These are phyloP conservation scores for Heterodera schachtii DNA, from an alignment of 1,140 invertebrate genomes.

Conservation along the genomic window DNA sequence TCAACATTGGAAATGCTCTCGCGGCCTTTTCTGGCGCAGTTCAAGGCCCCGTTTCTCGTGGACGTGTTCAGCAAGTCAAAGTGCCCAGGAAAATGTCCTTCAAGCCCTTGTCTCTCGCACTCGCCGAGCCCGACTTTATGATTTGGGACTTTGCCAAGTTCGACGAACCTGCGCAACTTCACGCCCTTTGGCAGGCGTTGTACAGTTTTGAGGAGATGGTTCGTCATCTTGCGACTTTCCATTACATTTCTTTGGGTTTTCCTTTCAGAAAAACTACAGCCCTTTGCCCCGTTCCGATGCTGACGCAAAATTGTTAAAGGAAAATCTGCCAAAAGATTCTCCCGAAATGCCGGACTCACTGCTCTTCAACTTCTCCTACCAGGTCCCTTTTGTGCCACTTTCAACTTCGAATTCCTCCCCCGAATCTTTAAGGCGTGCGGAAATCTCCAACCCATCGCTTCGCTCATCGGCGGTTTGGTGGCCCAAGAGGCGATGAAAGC, in stretches of 20 bases:
- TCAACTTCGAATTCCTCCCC: not conserved
- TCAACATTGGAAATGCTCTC: conserved; percentile 66
- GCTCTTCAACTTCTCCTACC: conserved; percentile 48
- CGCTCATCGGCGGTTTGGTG: conserved; percentile 88
- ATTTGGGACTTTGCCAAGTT: conserved; percentile 93
- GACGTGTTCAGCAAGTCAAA: conserved; percentile 92
- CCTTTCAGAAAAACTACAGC: conserved; percentile 32
- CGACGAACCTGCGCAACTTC: conserved; percentile 84
- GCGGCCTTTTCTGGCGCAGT: conserved; percentile 1
- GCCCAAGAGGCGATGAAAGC: conserved; percentile 85
- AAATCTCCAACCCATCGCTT: conserved; percentile 87
- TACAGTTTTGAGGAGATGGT: conserved; percentile 74
- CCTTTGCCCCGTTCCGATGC: conserved; percentile 68
- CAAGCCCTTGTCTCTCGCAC: conserved; percentile 71
- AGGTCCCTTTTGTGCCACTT: conserved; percentile 28
- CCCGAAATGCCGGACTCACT: conserved; percentile 59
- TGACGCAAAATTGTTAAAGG: conserved; percentile 76
- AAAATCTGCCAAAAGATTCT: conserved; percentile 68
- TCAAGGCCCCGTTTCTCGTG: conserved; percentile 72
- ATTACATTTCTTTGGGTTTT: not conserved
- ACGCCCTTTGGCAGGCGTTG: conserved; percentile 83
- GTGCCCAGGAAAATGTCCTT: conserved; percentile 85
- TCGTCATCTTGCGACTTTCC: conserved; percentile 55
- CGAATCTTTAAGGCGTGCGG: conserved; percentile 70
- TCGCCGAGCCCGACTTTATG: conserved; percentile 81